Evolutionary conservation across 1,140 invertebrate genomes (phyloP), one percentile per base, ranked within the genome.

Genomic region (Tetraneura akinire): DNA sequence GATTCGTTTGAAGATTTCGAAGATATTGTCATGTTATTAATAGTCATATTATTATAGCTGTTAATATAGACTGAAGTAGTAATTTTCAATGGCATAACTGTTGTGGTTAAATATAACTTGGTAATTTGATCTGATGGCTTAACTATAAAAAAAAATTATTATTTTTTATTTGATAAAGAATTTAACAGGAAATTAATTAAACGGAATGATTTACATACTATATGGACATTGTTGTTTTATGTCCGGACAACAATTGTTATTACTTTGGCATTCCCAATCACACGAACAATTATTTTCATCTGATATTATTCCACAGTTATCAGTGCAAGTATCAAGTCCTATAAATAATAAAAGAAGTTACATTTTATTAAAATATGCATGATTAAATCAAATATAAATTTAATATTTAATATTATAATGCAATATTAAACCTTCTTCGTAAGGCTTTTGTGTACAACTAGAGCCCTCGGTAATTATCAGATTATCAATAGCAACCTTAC

Each of bases 401-500:
- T 14, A 51, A n/a, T 32, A 32, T 42, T 18, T 1, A 42, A 55
- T 23, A 37, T 3, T 14, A 9, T 74, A 8, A 42, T 42, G 11
- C 13, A n/a, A 14, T 26, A 8, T 29, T 49, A 26, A 49, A 74
- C 49, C 26, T 74, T 74, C 49, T 55, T 74, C 6, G 0, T 78
- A 78, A 5, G 32, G 32, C 23, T 55, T 18, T 55, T n/a, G 13
- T 26, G 21, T 42, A 78, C 74, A 78, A n/a, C 53, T 62, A 11
- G 45, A 3, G n/a, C 57, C 74, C 6, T 78, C 74, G 10, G 74
- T 45, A 18, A 78, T 29, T 26, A 78, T 14, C 21, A 78, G 9
- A 78, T 78, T 78, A 45, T 78, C 74, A 29, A 78, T 78, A 9
- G 74, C 74, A 10, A 37, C 37, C 42, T 11, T 45, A 45, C 74